phyloP scores from a whole-genome alignment of 2,113 vertebrate genomes.

The Hippocampus abdominalis region DNA sequence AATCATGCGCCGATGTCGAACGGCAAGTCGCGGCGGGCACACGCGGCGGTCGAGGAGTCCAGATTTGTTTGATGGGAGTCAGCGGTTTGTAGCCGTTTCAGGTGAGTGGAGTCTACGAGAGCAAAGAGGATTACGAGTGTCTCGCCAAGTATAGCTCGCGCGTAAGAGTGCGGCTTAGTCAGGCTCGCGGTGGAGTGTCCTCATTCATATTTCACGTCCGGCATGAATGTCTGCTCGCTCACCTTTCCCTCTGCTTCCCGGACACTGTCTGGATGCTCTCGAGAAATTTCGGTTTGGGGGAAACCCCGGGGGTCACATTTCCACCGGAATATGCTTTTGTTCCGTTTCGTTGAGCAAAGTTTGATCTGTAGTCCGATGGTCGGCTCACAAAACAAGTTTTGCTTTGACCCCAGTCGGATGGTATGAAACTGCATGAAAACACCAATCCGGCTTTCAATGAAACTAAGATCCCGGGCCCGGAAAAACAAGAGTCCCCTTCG shows the following conservation, averaged over 20 bases:
- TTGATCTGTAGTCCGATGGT: background rate
- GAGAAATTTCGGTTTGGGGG: slow-evolving; percentile 1
- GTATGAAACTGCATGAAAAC: no score
- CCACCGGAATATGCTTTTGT: background rate
- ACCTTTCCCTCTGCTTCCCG: background rate
- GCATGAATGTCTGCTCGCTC: slow-evolving; percentile 1
- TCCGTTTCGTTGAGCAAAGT: background rate
- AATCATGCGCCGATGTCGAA: slow-evolving; percentile 7
- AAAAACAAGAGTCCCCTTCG: no score
- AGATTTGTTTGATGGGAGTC: slow-evolving; percentile 10
- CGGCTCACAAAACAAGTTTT: background rate
- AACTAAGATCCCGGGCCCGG: no score
- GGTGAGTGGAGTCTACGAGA: slow-evolving; percentile 26
- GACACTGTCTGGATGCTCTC: slow-evolving; percentile 12
- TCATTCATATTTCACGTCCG: slow-evolving; percentile 22
- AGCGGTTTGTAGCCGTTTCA: slow-evolving; percentile 21
- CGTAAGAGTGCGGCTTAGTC: slow-evolving; percentile 21
- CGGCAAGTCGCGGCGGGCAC: background rate
- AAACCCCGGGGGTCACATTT: background rate
- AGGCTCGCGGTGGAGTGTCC: slow-evolving; percentile 13
- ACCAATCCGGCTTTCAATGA: no score
- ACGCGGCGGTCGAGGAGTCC: background rate
- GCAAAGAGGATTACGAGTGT: slow-evolving; percentile 39
- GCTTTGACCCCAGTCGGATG: no score
- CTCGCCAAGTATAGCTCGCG: slow-evolving; percentile 30